phyloP scores from a whole-genome alignment of 2,888 invertebrate species.

The Cheilosia vulpina region DNA sequence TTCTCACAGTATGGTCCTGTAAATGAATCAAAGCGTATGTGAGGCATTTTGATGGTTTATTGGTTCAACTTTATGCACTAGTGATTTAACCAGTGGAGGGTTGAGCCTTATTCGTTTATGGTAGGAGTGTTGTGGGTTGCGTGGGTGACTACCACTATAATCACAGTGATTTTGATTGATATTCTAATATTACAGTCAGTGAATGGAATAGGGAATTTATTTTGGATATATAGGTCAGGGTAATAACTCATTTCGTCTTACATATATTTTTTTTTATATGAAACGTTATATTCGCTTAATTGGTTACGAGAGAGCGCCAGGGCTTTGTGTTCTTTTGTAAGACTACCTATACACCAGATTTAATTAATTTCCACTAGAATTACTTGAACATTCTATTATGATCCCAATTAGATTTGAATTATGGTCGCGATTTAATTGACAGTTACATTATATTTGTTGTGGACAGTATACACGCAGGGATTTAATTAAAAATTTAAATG shows the following conservation, averaged over 20 bases:
- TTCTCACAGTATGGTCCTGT: constrained; percentile 9
- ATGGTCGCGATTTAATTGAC: constrained; percentile 56
- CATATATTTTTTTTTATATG: background rate
- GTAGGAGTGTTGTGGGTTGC: no score
- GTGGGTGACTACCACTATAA: background rate
- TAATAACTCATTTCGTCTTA: background rate
- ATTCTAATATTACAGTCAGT: constrained; percentile 33
- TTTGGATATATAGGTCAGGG: constrained; percentile 1
- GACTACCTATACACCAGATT: constrained; percentile 12
- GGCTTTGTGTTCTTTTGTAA: background rate
- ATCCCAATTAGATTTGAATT: constrained; percentile 60
- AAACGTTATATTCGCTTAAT: constrained; percentile 29
- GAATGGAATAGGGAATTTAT: background rate
- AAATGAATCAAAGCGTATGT: constrained; percentile 13
- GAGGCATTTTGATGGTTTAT: constrained; percentile 44
- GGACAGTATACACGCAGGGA: background rate
- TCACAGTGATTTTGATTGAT: constrained; percentile 44
- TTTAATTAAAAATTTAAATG: constrained; percentile 48
- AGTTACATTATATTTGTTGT: constrained; percentile 33
- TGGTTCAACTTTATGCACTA: constrained; percentile 52
- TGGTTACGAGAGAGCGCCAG: constrained; percentile 1
- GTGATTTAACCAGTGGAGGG: constrained; percentile 33
- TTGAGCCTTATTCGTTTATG: background rate
- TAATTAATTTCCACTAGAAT: constrained; percentile 51
- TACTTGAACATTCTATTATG: constrained; percentile 25